Evolutionary conservation across 2,797 vertebrate species (phyloP).

Genomic region (Aythya fuligula): DNA sequence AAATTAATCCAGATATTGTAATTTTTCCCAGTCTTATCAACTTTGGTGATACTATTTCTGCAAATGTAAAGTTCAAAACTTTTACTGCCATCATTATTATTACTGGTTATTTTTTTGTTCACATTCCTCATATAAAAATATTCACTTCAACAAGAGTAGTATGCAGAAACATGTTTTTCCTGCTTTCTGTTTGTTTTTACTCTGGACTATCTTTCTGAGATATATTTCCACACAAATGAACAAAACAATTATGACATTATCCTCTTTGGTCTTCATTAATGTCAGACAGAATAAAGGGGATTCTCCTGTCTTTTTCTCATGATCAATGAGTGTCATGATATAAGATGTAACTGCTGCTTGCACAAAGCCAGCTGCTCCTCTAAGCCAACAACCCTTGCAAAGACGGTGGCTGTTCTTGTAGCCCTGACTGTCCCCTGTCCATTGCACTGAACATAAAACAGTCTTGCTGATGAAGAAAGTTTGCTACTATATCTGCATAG

Average conservation of each 20-base stretch:
- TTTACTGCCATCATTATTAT: not conserved
- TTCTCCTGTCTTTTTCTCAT: not conserved
- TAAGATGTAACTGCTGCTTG: not conserved
- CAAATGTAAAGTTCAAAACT: not conserved
- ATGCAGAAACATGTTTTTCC: not conserved
- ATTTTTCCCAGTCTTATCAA: not conserved
- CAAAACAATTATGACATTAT: constrained; percentile 19
- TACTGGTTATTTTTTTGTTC: not conserved
- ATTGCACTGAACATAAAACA: not conserved
- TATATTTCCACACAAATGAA: not conserved
- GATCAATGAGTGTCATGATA: constrained; percentile 11
- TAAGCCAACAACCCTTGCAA: not conserved
- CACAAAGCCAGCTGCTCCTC: not conserved
- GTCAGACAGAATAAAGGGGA: not conserved
- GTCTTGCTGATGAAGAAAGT: not conserved
- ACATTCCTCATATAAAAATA: not conserved
- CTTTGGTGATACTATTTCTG: not conserved
- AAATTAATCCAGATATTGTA: not conserved
- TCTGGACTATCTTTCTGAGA: not conserved
- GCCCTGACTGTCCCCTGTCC: not conserved
- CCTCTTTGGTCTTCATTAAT: constrained; percentile 24
- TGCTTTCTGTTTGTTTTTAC: not conserved
- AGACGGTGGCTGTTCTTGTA: not conserved
- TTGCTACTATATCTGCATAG: not conserved
- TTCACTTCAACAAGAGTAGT: not conserved